Percentiles rank a stretch among this genome's conserved stretches.
Evolutionary conservation across 2,888 invertebrate genomes (phyloP).

Genomic region (Hipparchia sbordonii): DNA sequence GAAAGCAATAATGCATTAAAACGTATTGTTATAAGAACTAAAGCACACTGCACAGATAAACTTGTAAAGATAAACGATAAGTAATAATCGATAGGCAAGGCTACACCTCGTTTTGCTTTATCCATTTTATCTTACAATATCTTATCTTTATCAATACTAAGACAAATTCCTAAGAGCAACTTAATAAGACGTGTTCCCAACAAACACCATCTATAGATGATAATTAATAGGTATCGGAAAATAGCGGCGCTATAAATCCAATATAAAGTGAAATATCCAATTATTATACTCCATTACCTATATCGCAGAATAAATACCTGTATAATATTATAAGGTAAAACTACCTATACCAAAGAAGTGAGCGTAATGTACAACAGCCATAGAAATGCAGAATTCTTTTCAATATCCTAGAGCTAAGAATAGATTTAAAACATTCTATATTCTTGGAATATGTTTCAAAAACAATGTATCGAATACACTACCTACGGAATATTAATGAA

Average conservation of each 20-base stretch:
- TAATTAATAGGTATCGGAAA: neutral
- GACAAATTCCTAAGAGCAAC: neutral
- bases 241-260: neutral
- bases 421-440: constrained; percentile 6
- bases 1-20: neutral
- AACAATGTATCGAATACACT: neutral
- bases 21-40: neutral
- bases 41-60: constrained; percentile 4
- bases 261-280: constrained; percentile 21
- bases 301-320: constrained; percentile 7
- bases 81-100: constrained; percentile 10
- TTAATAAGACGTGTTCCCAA: too few species aligned
- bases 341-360: constrained; percentile 15
- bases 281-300: constrained; percentile 30
- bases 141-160: neutral
- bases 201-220: neutral
- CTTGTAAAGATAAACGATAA: constrained; percentile 13
- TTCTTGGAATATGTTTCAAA: neutral
- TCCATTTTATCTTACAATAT: constrained; percentile 9
- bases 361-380: constrained; percentile 26
- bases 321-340: neutral
- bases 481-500: neutral
- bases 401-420: neutral
- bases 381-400: constrained; percentile 32
- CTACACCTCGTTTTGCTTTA: constrained; percentile 3